Conservation (phyloP, 2,113 vertebrate species). For the Catagonus wagneri region DNA sequence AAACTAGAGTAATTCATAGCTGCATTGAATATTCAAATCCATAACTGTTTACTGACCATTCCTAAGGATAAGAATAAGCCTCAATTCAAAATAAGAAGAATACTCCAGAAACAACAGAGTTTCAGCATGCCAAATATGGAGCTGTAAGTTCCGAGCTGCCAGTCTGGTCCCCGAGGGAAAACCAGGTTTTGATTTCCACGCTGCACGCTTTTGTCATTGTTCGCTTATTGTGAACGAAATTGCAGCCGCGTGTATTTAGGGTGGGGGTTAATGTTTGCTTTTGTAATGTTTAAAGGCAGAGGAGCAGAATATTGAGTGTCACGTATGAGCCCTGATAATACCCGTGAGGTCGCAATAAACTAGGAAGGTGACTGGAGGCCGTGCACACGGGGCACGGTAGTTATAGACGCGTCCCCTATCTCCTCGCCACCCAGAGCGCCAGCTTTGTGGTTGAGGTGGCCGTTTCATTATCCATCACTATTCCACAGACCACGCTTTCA, state of each 20-base stretch:
- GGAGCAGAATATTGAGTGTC: neutral
- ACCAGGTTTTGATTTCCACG: neutral
- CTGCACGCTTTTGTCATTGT: neutral
- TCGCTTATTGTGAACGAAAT: neutral
- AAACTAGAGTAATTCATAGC: neutral
- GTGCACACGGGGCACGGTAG: accelerated
- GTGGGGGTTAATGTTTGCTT: neutral
- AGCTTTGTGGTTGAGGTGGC: neutral
- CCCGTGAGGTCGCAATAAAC: neutral
- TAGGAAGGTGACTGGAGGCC: too few species aligned
- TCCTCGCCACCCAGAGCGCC: neutral
- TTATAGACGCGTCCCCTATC: accelerated
- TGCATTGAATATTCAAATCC: neutral
- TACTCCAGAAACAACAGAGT: neutral
- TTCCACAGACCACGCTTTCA: neutral
- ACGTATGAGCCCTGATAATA: neutral
- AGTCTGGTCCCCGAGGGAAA: neutral
- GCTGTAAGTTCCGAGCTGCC: neutral
- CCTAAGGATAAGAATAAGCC: neutral
- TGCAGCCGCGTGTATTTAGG: neutral
- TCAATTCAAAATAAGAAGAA: neutral
- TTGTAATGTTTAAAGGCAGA: neutral
- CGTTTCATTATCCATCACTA: neutral
- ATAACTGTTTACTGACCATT: neutral
- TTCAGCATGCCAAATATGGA: neutral